These are phyloP conservation scores for Amphilophus citrinellus DNA, from an alignment of 2,113 vertebrate species.

Conservation along the genomic window DNA sequence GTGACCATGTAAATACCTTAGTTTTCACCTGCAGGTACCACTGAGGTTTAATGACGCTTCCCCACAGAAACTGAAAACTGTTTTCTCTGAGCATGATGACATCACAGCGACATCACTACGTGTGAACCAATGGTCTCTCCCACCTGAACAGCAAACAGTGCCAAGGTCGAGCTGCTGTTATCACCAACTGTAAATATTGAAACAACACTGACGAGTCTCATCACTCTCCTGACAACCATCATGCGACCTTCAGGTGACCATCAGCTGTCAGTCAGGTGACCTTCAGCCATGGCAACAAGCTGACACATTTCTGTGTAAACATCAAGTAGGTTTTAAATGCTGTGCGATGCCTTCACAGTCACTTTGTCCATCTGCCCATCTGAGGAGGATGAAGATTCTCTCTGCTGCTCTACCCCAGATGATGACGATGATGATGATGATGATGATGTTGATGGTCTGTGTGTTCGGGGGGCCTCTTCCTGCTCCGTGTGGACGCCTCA, in stretches of 20 bases:
- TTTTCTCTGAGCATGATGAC: background rate
- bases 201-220: background rate
- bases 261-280: background rate
- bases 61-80: background rate
- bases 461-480: conserved; percentile 27
- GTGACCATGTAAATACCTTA: background rate
- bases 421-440: background rate
- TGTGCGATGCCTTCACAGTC: background rate
- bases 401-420: background rate
- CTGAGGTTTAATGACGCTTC: background rate
- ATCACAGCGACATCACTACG: background rate
- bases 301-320: background rate
- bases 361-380: background rate
- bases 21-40: background rate
- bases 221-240: background rate
- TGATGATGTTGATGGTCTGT: background rate
- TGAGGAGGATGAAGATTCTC: background rate
- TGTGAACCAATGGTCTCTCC: background rate
- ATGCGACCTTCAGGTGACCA: background rate
- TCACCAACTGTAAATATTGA: conserved; percentile 40
- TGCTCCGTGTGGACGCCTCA: background rate
- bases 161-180: background rate
- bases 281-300: background rate
- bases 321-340: background rate
- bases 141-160: background rate